Evolutionary conservation across 1,140 invertebrate genomes (phyloP), one percentile per base, ranked within the genome.

Genomic region (Holotrichia oblita): DNA sequence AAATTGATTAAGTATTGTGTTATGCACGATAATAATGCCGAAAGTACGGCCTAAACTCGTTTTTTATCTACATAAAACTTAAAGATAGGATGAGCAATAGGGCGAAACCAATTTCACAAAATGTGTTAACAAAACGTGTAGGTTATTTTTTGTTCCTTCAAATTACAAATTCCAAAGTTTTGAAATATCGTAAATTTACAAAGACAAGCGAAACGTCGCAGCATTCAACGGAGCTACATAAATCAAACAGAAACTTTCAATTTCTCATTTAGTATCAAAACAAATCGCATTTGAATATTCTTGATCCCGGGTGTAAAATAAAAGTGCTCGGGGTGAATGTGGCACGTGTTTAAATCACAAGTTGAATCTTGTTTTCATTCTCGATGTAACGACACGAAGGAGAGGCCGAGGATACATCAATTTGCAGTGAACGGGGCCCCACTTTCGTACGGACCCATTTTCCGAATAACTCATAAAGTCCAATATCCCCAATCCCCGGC

Each of bases 391-490:
- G 59, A 64, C 59, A 27, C 10, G 24, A 17, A 22, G 24, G 59
- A 3, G 59, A 27, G 24, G 17, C 59, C 7, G 17, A 27, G 59
- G 59, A 64, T 64, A 64, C 59, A 64, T 64, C 59, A 64, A 64
- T 64, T 64, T 64, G 59, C 59, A 27, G 24, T 10, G 59, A 64
- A 64, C 59, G 59, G 44, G 44, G 55, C 59, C n/a, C 59, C 24
- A 27, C 17, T 27, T 8, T 64, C n/a, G 59, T 17, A 27, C 6
- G 17, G n/a, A 3, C 17, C 59, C 17, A 64, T 64, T 27, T 64
- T 64, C 59, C 59, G 59, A 77, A 42, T 77, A 77, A 77, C 76
- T 34, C 59, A 69, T 69, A 77, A 77, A 76, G 24, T 77, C 34
- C 59, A 77, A 77, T 77, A 77, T 72, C 41, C 64, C 24, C 24